Base-by-base conservation (phyloP, 2,888 invertebrate genomes). In the Linyphia triangularis region DNA sequence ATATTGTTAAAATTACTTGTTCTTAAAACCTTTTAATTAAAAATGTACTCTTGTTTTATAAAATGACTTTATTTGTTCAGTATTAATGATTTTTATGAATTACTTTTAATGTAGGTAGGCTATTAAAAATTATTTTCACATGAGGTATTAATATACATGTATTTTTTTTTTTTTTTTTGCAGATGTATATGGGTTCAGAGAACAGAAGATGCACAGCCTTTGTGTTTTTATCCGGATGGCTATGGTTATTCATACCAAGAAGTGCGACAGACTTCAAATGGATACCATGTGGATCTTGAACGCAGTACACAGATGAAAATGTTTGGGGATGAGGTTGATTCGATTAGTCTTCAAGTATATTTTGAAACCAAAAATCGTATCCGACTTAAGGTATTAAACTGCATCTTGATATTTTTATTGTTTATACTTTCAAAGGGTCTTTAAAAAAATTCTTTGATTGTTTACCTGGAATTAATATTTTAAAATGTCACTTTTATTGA, bases 341-440 rank as follows among this genome's bases (percentile, higher is more conserved):
- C 26, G 13, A 69, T 89, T 5, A 85, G 78, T 69, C 79, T 89
- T 43, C 79, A 89, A 75, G 89, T 89, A 4, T 94, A 93, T 91
- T 94, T 94, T 91, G 93, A 96, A 90, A 95, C 95, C 1, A 94
- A 95, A 90, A 93, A 94, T 85, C 94, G 95, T 75, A 92, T 96
- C 73, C 94, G 95, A 91, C 93, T 96, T 69, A 96, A 96, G 94
- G 96, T 95, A 91, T 91, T 91, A 67, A 67, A n/a, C n/a, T 59
- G n/a, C n/a, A n/a, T n/a, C n/a, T n/a, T n/a, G 16, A 51, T 13
- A 0, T 19, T 19, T 13, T 51, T 19, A 51, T 7, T 51, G 16
- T 40, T 51, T n/a, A 51, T 51, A 51, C 7, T 2, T 7, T 26
- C 13, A 26, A 33, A 63, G 22, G 19, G 16, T 16, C 9, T 1